Conservation (phyloP, 2,888 invertebrate species). For the Sipunculus nudus region DNA sequence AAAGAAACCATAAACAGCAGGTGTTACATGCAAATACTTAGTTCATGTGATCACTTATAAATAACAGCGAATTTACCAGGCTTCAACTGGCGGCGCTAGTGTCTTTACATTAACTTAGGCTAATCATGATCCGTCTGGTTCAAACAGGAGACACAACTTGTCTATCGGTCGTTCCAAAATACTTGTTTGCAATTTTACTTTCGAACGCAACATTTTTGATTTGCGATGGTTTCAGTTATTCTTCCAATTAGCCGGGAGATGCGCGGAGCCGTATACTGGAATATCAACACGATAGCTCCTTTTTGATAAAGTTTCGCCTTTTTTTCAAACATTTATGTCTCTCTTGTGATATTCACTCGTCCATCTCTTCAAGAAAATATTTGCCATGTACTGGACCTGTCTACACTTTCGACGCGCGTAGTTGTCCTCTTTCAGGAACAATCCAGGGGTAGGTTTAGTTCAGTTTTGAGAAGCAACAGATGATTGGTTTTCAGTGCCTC, state of each 20-base stretch:
- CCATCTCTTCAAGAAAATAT: constrained; percentile 29
- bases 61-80: too few relatives aligned
- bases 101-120: too few relatives aligned
- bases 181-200: too few relatives aligned
- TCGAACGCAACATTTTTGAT: background rate
- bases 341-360: constrained; percentile 16
- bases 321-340: constrained; percentile 9
- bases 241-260: constrained; percentile 18
- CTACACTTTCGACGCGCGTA: constrained; percentile 26
- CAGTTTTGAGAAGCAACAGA: background rate
- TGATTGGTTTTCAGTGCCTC: background rate
- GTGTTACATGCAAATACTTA: too few relatives aligned
- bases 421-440: constrained; percentile 16
- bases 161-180: too few relatives aligned
- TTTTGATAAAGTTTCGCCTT: constrained; percentile 3
- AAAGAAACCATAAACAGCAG: too few relatives aligned
- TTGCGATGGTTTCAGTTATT: background rate
- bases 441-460: constrained; percentile 12
- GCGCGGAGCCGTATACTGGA: constrained; percentile 17
- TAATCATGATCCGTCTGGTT: too few relatives aligned
- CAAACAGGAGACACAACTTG: background rate
- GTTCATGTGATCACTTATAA: too few relatives aligned
- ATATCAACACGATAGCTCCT: constrained; percentile 18
- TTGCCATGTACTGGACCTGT: constrained; percentile 27
- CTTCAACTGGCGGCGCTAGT: too few relatives aligned